phyloP scores from a whole-genome alignment of 1,140 invertebrate species.

The Drosophila punjabiensis region DNA sequence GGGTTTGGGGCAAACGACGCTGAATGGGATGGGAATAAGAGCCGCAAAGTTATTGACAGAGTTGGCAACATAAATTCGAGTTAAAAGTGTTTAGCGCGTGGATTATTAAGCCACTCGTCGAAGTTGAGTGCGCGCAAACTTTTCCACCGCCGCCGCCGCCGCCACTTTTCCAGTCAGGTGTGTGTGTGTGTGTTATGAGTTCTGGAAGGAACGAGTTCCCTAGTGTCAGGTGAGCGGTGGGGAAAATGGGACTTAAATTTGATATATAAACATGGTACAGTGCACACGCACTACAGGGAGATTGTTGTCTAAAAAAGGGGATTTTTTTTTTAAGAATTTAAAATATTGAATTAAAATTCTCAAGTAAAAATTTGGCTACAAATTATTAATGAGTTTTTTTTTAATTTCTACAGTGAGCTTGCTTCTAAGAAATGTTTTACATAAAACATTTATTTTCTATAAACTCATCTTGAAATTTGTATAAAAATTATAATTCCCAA shows the following conservation, averaged over 20 bases:
- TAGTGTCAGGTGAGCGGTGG: constrained; percentile 2
- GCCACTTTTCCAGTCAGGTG: constrained; percentile 20
- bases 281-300: not conserved
- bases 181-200: constrained; percentile 6
- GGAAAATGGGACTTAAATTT: constrained; percentile 20
- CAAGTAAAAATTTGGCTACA: no score
- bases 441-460: not conserved
- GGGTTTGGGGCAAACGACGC: not conserved
- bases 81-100: constrained; percentile 28
- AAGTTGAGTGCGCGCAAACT: constrained; percentile 11
- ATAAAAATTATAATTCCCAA: not conserved
- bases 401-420: no score
- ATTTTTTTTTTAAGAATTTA: not conserved
- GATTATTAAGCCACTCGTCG: constrained; percentile 26
- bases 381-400: no score
- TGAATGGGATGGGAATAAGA: constrained; percentile 14
- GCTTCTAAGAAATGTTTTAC: no score
- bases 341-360: not conserved
- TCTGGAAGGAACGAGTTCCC: constrained; percentile 3
- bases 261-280: constrained; percentile 15
- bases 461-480: not conserved
- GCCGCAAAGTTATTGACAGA: constrained; percentile 29
- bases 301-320: not conserved
- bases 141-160: not conserved
- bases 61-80: constrained; percentile 26